Conservation (phyloP, 2,888 invertebrate species). For the Apeira syringaria region DNA sequence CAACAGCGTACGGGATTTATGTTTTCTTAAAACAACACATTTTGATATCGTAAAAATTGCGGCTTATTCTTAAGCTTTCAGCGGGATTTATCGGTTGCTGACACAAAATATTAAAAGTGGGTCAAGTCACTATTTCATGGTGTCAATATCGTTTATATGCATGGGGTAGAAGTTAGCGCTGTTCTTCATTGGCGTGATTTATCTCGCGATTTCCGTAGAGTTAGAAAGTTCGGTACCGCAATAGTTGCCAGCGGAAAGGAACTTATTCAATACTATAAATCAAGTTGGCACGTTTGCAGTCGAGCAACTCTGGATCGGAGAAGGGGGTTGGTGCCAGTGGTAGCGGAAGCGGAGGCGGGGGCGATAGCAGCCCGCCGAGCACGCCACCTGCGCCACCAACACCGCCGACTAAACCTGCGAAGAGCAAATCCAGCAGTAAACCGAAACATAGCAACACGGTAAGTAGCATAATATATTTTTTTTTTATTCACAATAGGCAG, state of each 20-base stretch:
- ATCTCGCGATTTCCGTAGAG: conserved; percentile 32
- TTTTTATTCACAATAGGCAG: no score
- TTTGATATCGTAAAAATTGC: no score
- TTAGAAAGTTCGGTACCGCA: conserved; percentile 34
- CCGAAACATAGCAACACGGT: conserved; percentile 52
- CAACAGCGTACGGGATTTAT: conserved; percentile 4
- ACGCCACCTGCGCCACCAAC: conserved; percentile 67
- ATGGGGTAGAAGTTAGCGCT: conserved; percentile 23
- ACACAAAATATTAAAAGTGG: conserved; percentile 22
- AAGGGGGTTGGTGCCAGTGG: conserved; percentile 52
- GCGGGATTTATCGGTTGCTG: conserved; percentile 17
- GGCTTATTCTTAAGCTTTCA: conserved; percentile 3
- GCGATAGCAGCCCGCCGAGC: conserved; percentile 69
- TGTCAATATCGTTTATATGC: conserved; percentile 30
- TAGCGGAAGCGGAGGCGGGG: conserved; percentile 52
- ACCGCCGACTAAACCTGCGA: conserved; percentile 54
- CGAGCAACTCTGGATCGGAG: conserved; percentile 67
- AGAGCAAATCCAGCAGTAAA: conserved; percentile 47
- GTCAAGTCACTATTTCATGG: conserved; percentile 25
- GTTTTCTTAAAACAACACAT: conserved; percentile 6
- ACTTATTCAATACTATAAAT: conserved; percentile 38
- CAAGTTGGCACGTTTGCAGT: conserved; percentile 49
- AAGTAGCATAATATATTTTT: no score
- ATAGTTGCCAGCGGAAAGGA: conserved; percentile 35
- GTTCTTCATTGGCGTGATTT: conserved; percentile 33